Conservation (phyloP, 2,113 vertebrate species). For the Rostratula benghalensis region DNA sequence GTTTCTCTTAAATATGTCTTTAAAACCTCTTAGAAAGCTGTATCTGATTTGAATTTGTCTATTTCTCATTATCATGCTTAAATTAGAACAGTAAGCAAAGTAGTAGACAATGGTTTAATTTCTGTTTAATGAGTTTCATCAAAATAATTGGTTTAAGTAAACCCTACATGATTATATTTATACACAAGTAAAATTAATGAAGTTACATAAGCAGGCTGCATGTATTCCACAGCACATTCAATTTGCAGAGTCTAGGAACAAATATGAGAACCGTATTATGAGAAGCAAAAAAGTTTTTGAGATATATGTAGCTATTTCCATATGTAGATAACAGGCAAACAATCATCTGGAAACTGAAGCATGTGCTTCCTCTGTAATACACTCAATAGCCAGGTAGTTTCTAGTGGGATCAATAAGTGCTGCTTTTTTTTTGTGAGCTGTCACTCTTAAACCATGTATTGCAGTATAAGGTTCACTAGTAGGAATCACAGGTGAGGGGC, state of each 20-base stretch:
- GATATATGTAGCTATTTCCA: background rate
- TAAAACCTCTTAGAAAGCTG: background rate
- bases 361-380: background rate
- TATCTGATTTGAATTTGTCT: background rate
- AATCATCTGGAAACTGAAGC: background rate
- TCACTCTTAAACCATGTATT: background rate
- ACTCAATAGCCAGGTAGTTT: background rate
- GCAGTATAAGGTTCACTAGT: background rate
- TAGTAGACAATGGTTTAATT: background rate
- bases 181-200: background rate
- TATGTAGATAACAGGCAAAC: background rate
- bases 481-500: background rate
- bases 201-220: background rate
- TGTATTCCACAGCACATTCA: background rate
- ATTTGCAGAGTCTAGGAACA: background rate
- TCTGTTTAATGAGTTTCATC: background rate
- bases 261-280: background rate
- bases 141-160: background rate
- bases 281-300: background rate
- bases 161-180: background rate
- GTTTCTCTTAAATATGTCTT: background rate
- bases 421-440: background rate
- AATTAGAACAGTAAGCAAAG: background rate
- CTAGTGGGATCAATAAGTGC: background rate
- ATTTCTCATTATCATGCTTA: background rate